A percentile compares a stretch with the other conserved stretches of the same genome.
Conservation (phyloP, 2,113 vertebrate species). For the Saguinus midas region DNA sequence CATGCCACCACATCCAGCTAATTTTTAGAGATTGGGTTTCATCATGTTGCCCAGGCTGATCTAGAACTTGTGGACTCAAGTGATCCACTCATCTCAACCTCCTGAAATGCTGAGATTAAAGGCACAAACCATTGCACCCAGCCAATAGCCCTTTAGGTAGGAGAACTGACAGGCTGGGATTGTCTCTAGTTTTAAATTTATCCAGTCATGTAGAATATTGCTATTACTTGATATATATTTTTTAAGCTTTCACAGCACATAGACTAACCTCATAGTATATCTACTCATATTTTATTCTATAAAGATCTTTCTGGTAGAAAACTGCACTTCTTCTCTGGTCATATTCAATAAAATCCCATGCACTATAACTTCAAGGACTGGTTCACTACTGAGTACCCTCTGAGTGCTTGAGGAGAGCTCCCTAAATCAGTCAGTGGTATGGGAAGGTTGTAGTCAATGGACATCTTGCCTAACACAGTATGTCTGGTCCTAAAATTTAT, state of each 20-base stretch:
- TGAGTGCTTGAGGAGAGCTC: neutral
- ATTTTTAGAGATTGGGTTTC: too few species aligned
- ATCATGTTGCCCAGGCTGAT: too few species aligned
- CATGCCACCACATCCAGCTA: too few species aligned
- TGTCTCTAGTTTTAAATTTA: neutral
- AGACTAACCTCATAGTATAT: neutral
- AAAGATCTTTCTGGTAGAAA: neutral
- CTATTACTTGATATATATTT: neutral
- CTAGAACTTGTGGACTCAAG: too few species aligned
- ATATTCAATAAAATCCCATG: neutral
- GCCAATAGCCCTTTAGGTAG: neutral
- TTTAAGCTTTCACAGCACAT: neutral
- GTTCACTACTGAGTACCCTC: neutral
- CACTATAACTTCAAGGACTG: neutral
- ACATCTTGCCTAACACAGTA: neutral
- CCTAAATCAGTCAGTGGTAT: neutral
- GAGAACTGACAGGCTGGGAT: neutral
- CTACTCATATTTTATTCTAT: neutral
- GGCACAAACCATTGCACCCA: too few species aligned
- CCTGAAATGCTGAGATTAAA: too few species aligned
- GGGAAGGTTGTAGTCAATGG: neutral
- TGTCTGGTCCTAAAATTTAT: neutral
- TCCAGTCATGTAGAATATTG: neutral
- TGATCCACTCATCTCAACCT: too few species aligned
- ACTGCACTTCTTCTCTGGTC: neutral